A percentile compares a stretch with the other conserved stretches of the same genome.
Conservation (phyloP, 2,888 invertebrate species). For the Drosophila paucipuncta region DNA sequence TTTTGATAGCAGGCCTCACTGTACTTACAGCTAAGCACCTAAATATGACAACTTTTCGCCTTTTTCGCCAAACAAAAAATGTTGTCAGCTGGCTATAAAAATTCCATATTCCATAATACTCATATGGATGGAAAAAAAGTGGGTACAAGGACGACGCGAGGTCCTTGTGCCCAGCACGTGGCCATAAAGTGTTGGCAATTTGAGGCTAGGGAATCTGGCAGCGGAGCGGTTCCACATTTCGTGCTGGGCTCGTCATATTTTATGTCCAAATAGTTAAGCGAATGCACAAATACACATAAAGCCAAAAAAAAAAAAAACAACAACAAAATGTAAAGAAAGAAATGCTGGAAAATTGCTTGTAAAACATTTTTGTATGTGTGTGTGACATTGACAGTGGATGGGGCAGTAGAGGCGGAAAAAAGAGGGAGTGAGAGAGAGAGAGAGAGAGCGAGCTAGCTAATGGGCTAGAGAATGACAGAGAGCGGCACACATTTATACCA, state of each 20-base stretch:
- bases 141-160: constrained; percentile 67
- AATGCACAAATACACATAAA: constrained; percentile 80
- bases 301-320: not conserved
- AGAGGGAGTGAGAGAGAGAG: too few species aligned
- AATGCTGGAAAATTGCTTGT: constrained; percentile 83
- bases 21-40: constrained; percentile 36
- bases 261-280: constrained; percentile 81
- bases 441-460: not conserved
- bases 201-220: constrained; percentile 21
- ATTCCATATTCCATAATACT: constrained; percentile 36
- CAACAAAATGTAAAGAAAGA: constrained; percentile 28
- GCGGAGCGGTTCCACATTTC: constrained; percentile 19
- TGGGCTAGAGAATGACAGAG: constrained; percentile 10
- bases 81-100: constrained; percentile 54
- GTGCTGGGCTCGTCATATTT: constrained; percentile 68
- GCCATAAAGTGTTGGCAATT: constrained; percentile 73
- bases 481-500: constrained; percentile 67
- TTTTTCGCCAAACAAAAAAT: constrained; percentile 13
- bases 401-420: not conserved
- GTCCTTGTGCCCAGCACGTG: constrained; percentile 50
- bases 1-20: constrained; percentile 33
- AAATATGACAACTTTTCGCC: constrained; percentile 20
- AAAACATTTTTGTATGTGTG: constrained; percentile 75
- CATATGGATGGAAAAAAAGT: constrained; percentile 5
- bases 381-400: constrained; percentile 55